These are phyloP conservation scores for Homarus americanus DNA, from an alignment of 1,140 invertebrate genomes.

Conservation along the genomic window DNA sequence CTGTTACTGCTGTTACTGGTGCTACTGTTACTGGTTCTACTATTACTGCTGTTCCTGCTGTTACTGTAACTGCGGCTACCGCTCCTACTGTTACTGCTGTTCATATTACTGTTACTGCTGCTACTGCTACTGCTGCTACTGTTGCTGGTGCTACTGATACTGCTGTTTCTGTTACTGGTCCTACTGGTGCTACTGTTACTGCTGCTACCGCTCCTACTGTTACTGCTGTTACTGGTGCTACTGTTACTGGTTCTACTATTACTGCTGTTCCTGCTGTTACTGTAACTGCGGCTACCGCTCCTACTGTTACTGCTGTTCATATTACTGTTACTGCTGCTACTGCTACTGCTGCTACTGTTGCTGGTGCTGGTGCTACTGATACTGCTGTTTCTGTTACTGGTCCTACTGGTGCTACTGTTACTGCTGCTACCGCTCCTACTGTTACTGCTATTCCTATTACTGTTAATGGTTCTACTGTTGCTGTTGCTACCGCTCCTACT, in stretches of 20 bases:
- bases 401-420: no score
- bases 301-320: not conserved
- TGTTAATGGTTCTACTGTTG: no score
- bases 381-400: no score
- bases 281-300: not conserved
- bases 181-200: not conserved
- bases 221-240: not conserved
- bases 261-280: not conserved
- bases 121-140: not conserved
- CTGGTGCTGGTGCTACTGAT: no score
- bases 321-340: not conserved
- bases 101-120: not conserved
- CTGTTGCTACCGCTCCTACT: no score
- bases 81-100: not conserved
- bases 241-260: not conserved
- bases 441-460: no score
- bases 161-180: not conserved
- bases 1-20: no score
- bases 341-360: not conserved
- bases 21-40: no score
- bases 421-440: no score
- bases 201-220: not conserved
- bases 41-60: not conserved
- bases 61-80: not conserved
- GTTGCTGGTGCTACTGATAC: not conserved